These are phyloP conservation scores for Rhyacichthys aspro DNA, from an alignment of 2,797 vertebrate species.

Conservation along the genomic window DNA sequence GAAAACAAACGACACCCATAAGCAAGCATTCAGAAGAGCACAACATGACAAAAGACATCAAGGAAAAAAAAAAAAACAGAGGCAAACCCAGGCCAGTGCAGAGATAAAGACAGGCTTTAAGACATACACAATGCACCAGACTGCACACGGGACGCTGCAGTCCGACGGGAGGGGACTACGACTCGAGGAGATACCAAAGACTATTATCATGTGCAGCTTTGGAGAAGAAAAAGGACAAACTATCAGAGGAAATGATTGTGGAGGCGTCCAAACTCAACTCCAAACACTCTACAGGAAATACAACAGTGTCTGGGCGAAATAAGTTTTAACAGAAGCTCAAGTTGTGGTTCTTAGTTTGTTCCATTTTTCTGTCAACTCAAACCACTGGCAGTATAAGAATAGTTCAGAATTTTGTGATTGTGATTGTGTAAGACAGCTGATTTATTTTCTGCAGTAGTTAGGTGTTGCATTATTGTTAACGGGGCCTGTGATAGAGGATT, in stretches of 20 bases:
- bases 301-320: too few relatives aligned
- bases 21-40: conserved; percentile 88
- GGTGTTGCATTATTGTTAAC: too few relatives aligned
- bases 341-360: too few relatives aligned
- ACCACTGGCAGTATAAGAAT: too few relatives aligned
- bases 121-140: conserved; percentile 34
- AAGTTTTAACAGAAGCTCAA: too few relatives aligned
- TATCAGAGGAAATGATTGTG: conserved; percentile 42
- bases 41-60: conserved; percentile 76
- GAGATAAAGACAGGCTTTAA: conserved; percentile 67
- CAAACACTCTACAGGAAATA: neutral
- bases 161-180: conserved; percentile 37
- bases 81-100: conserved; percentile 67
- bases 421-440: too few relatives aligned
- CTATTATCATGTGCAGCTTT: conserved; percentile 41
- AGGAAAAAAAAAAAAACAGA: conserved; percentile 76
- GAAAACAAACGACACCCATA: conserved; percentile 84
- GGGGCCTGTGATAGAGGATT: too few relatives aligned
- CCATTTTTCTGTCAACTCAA: too few relatives aligned
- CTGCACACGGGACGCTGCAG: conserved; percentile 43
- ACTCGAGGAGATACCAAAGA: conserved; percentile 47
- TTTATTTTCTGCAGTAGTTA: too few relatives aligned
- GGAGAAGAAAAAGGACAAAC: conserved; percentile 34
- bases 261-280: conserved; percentile 29
- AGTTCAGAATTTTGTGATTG: too few relatives aligned